Evolutionary conservation across 2,888 invertebrate species (phyloP), one percentile per base, ranked within the genome.

Genomic region (Dicranocentrus wangi): DNA sequence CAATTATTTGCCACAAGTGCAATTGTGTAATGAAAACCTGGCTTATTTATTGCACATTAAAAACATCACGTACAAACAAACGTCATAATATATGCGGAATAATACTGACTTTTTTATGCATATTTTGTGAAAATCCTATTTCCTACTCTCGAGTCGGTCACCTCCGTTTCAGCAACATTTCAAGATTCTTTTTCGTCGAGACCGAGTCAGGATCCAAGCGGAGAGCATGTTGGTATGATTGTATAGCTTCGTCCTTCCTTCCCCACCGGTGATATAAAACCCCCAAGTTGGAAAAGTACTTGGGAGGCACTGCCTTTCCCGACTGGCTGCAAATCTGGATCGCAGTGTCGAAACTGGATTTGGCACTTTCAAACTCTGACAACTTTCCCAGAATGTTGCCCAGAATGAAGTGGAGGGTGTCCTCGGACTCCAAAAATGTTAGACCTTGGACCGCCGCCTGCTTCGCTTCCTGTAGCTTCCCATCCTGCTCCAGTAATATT

Each of bases 261-360:
- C 93, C 93, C 96, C 96, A 96, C 23, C 96, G 92, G 89, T 97
- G 97, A 89, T 97, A 97, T n/a, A 97, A 90, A 21, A 97, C 96
- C 78, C 95, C 97, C 86, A 98, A 91, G 90, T 99, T 98, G 1
- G 95, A 93, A 88, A 93, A 93, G 89, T 95, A 96, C 72, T 94
- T 91, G 88, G 94, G 94, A 13, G 90, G 90, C 10, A 93, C 92
- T 72, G 91, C 71, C 10, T 47, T 75, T 3, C 43, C 21, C 8
- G 28, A 23, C 32, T 60, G 19, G 2, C 17, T 1, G 23, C 83
- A 92, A 47, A 93, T 88, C 66, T 91, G 89, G 60, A 98, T 93
- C 0, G 97, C 94, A 85, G 90, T 91, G 72, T 92, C 90, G 88
- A 98, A 98, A 87, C 95, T 92, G 19, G 90, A 88, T 89, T 98